Conservation (phyloP, 1,140 invertebrate genomes). For the Drosophila kohkoa region DNA sequence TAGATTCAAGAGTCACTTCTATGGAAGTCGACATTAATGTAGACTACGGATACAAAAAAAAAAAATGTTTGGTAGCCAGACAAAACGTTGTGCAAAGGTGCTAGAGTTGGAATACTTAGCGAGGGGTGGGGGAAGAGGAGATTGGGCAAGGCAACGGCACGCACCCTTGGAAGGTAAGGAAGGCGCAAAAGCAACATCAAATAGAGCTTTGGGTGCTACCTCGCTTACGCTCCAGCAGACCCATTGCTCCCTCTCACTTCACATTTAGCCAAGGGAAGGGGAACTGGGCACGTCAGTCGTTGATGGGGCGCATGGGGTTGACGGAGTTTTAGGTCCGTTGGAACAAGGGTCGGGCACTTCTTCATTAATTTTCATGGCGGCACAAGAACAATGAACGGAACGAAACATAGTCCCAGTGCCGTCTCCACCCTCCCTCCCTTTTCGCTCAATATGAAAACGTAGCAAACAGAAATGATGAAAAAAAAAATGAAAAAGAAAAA, state of each 20-base stretch:
- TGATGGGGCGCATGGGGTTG: constrained; percentile 20
- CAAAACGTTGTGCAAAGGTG: neutral
- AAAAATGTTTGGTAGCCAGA: neutral
- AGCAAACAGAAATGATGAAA: constrained; percentile 70
- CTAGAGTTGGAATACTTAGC: neutral
- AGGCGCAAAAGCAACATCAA: constrained; percentile 40
- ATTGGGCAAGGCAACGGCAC: constrained; percentile 29
- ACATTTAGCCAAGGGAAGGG: neutral
- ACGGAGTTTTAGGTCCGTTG: constrained; percentile 71
- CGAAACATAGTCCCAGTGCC: constrained; percentile 11
- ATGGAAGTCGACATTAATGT: constrained; percentile 31
- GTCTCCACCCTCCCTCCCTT: constrained; percentile 8
- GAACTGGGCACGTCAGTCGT: constrained; percentile 35
- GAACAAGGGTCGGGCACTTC: constrained; percentile 81
- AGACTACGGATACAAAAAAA: constrained; percentile 27
- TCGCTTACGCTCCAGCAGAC: neutral
- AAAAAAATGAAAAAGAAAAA: constrained; percentile 22
- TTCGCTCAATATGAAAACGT: constrained; percentile 46
- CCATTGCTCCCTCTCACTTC: neutral
- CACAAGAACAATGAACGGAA: constrained; percentile 74
- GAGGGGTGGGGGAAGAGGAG: neutral
- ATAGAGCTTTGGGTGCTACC: constrained; percentile 37
- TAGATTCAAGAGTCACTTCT: constrained; percentile 29
- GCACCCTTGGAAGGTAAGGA: constrained; percentile 48
- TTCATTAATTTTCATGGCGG: constrained; percentile 84